Percentiles rank a stretch among this genome's conserved stretches.
Evolutionary conservation across 2,888 invertebrate species (phyloP).

Genomic region (Neoitamus cyanurus): DNA sequence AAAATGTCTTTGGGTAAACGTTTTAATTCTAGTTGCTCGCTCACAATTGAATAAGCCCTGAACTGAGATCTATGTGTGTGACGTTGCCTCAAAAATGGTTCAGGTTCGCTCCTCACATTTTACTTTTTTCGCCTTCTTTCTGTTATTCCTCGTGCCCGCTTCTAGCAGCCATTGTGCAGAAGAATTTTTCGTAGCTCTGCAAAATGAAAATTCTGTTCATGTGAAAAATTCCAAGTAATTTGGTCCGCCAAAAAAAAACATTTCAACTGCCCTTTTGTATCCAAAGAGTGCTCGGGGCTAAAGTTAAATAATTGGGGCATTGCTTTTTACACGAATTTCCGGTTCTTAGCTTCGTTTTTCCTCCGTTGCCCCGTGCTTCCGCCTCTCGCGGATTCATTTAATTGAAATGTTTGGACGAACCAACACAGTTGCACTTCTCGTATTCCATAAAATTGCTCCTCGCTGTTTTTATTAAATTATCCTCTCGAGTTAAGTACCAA

Average conservation of each 20-base stretch:
- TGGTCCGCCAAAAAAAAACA: background rate
- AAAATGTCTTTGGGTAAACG: background rate
- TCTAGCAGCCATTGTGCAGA: background rate
- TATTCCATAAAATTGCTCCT: background rate
- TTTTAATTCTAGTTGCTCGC: background rate
- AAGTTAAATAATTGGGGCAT: conserved; percentile 34
- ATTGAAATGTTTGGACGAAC: background rate
- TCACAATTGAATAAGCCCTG: conserved; percentile 8
- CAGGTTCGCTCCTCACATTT: background rate
- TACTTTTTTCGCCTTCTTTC: background rate
- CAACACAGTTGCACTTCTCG: background rate
- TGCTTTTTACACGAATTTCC: background rate
- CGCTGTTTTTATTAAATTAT: conserved; percentile 1
- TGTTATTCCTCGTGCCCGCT: background rate
- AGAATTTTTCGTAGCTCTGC: background rate
- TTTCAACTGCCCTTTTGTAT: conserved; percentile 22
- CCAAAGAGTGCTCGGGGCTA: background rate
- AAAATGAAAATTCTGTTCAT: conserved; percentile 18
- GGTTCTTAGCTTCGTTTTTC: background rate
- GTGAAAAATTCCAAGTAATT: conserved; percentile 24
- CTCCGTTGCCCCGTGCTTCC: background rate
- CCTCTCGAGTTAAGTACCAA: background rate
- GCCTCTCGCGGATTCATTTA: background rate
- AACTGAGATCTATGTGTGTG: background rate
- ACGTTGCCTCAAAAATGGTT: conserved; percentile 2